Evolutionary conservation across 2,113 vertebrate species (phyloP).

Genomic region (Laterallus jamaicensis): DNA sequence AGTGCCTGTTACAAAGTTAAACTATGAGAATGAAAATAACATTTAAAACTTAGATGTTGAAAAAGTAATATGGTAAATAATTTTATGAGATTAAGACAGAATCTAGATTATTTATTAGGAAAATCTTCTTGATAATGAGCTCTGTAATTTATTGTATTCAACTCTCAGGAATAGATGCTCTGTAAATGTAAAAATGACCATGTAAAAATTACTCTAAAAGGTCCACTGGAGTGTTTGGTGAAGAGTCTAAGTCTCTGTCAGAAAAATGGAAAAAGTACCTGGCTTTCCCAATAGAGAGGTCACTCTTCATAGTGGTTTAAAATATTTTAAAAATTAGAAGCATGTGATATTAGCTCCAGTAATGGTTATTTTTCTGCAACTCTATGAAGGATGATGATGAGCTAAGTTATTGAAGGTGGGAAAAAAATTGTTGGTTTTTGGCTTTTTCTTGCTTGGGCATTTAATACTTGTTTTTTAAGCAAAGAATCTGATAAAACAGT

Average conservation of each 20-base stretch:
- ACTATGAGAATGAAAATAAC: neutral
- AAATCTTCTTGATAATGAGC: neutral
- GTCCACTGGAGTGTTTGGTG: neutral
- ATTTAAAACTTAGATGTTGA: neutral
- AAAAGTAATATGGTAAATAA: neutral
- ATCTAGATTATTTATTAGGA: neutral
- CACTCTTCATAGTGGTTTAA: neutral
- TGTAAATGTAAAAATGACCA: neutral
- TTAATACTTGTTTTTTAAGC: neutral
- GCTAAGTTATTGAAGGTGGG: neutral
- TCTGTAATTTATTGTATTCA: neutral
- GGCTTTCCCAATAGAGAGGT: neutral
- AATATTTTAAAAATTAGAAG: neutral
- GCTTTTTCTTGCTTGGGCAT: neutral
- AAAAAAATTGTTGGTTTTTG: neutral
- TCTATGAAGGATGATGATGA: neutral
- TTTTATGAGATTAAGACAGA: neutral
- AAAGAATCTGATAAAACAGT: neutral
- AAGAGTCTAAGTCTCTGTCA: neutral
- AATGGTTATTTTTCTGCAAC: neutral
- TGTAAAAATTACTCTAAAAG: neutral
- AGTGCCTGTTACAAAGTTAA: neutral
- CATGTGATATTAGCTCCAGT: neutral
- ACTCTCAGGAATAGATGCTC: neutral
- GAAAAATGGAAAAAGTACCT: neutral